These are phyloP conservation scores for Cephus pulcher DNA, from an alignment of 2,888 invertebrate species.

Conservation along the genomic window DNA sequence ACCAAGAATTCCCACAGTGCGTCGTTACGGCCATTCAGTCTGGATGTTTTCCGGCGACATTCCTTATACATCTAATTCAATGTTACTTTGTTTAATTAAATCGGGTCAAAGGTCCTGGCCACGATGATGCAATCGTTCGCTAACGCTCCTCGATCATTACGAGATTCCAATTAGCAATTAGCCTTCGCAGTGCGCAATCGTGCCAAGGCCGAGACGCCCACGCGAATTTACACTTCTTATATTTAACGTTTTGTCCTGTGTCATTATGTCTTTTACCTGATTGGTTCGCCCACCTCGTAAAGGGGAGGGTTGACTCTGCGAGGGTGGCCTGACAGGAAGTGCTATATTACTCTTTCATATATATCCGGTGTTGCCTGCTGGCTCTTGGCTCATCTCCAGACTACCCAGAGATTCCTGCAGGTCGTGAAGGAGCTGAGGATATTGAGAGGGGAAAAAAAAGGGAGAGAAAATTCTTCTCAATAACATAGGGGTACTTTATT, in stretches of 20 bases:
- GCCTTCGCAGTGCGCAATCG: background rate
- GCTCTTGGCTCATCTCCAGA: conserved; percentile 5
- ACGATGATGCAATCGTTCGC: background rate
- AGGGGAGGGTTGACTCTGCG: background rate
- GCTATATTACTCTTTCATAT: background rate
- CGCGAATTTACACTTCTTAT: background rate
- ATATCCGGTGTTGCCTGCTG: conserved; percentile 5
- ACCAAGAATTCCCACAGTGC: background rate
- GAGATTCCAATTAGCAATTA: conserved; percentile 2
- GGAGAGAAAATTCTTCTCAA: background rate
- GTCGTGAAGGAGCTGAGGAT: background rate
- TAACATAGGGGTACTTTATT: conserved; percentile 19
- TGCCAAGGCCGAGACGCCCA: conserved; percentile 1
- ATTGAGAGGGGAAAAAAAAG: conserved; percentile 1
- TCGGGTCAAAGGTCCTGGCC: background rate
- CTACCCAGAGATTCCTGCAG: background rate
- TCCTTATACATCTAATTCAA: background rate
- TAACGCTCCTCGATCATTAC: background rate
- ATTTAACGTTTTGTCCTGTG: background rate
- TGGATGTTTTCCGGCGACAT: background rate
- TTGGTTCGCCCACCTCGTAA: background rate
- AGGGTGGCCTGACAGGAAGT: background rate
- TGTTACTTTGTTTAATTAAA: background rate
- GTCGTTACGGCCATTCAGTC: background rate
- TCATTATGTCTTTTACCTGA: background rate